Conservation (phyloP, 2,888 invertebrate species). For the Hirtodrosophila confusa region DNA sequence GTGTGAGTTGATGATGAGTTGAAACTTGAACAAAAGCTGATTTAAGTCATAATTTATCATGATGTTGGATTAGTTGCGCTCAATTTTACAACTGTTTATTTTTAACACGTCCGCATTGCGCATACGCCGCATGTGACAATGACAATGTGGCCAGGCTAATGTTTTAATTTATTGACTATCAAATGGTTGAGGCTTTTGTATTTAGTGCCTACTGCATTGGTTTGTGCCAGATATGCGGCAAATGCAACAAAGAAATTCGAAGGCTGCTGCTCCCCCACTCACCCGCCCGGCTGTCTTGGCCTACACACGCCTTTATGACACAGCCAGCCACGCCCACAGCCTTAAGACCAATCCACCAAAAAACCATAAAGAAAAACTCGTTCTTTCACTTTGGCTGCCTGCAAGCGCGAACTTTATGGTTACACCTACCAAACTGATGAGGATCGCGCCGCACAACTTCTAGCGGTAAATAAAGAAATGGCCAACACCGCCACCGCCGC, state of each 20-base stretch:
- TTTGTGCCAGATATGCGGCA: constrained; percentile 59
- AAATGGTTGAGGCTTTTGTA: constrained; percentile 59
- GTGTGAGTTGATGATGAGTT: constrained; percentile 68
- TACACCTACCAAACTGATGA: constrained; percentile 75
- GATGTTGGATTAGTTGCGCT: constrained; percentile 74
- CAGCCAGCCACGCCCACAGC: constrained; percentile 60
- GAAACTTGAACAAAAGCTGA: constrained; percentile 79
- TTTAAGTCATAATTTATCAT: constrained; percentile 80
- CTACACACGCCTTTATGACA: constrained; percentile 41
- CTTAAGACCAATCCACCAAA: too few relatives aligned
- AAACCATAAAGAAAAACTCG: constrained; percentile 46
- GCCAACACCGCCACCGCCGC: constrained; percentile 51
- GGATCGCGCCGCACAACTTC: constrained; percentile 60
- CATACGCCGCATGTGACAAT: constrained; percentile 54
- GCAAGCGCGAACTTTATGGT: constrained; percentile 80
- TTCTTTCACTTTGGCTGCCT: constrained; percentile 68
- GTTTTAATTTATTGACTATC: constrained; percentile 75
- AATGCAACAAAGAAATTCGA: constrained; percentile 29
- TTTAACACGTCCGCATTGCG: constrained; percentile 75
- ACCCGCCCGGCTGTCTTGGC: constrained; percentile 12
- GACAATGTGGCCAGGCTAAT: constrained; percentile 49
- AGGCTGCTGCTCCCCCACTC: neutral
- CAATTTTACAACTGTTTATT: constrained; percentile 78
- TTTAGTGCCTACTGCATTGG: constrained; percentile 70
- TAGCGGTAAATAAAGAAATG: constrained; percentile 75